Percentiles rank a stretch among this genome's conserved stretches.
Conservation (phyloP, 1,140 invertebrate genomes). For the Odontomachus brunneus region DNA sequence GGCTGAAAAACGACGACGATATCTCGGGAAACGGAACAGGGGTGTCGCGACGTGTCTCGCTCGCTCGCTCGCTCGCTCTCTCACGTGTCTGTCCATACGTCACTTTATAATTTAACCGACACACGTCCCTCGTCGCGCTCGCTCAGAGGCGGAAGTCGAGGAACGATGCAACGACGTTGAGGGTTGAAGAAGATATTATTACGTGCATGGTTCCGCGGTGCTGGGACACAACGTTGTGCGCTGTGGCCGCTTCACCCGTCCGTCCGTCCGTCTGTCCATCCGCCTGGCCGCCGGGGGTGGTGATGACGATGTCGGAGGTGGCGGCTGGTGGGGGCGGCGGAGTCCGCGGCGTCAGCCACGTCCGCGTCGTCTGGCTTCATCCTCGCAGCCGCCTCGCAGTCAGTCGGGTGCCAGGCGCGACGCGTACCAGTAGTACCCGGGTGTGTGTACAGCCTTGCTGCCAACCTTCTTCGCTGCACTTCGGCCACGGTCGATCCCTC, state of each 20-base stretch:
- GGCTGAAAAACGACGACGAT: background rate
- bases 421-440: constrained; percentile 43
- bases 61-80: background rate
- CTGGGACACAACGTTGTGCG: constrained; percentile 26
- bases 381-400: constrained; percentile 63
- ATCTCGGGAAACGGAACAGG: background rate
- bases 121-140: constrained; percentile 17
- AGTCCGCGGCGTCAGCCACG: constrained; percentile 29
- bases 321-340: constrained; percentile 27
- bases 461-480: constrained; percentile 45
- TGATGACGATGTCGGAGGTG: constrained; percentile 19
- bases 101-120: background rate
- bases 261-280: background rate
- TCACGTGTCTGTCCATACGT: background rate
- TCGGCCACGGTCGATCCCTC: constrained; percentile 62
- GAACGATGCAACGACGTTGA: constrained; percentile 16
- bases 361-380: constrained; percentile 53
- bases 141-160: too few relatives aligned
- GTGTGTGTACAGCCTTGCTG: background rate
- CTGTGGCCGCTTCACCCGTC: background rate
- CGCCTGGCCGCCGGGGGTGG: background rate
- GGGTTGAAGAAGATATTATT: constrained; percentile 30
- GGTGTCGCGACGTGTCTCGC: too few relatives aligned
- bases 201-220: constrained; percentile 13
- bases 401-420: constrained; percentile 75